Conservation (phyloP, 1,140 invertebrate genomes). For the Notospermus geniculatus region DNA sequence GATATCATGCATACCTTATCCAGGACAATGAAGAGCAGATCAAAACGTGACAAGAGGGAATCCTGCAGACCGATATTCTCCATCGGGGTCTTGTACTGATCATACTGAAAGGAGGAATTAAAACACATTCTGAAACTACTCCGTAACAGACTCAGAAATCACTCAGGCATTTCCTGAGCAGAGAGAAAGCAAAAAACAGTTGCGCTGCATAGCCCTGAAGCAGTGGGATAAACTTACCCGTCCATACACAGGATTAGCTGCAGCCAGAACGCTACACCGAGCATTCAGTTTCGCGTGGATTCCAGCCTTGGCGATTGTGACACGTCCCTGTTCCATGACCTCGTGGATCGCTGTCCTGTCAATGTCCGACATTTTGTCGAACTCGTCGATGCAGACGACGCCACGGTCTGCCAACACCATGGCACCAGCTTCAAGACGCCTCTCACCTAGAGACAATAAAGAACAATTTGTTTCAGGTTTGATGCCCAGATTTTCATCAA, state of each 20-base stretch:
- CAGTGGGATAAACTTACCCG: slow-evolving; percentile 73
- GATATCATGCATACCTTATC: slow-evolving; percentile 66
- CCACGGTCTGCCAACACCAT: slow-evolving; percentile 99
- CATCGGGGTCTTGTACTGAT: slow-evolving; percentile 99
- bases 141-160: too few relatives aligned
- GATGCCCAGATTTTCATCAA: neutral
- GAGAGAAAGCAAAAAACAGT: too few relatives aligned
- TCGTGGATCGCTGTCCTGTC: slow-evolving; percentile 99
- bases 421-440: slow-evolving; percentile 91
- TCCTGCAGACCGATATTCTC: slow-evolving; percentile 98
- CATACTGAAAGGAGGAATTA: slow-evolving; percentile 71
- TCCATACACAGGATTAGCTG: slow-evolving; percentile 99
- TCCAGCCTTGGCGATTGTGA: slow-evolving; percentile 98
- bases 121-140: too few relatives aligned
- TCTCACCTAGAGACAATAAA: slow-evolving; percentile 51
- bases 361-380: slow-evolving; percentile 99
- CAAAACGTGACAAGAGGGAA: slow-evolving; percentile 97
- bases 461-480: neutral
- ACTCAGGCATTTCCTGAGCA: too few relatives aligned
- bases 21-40: slow-evolving; percentile 95
- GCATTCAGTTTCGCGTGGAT: slow-evolving; percentile 98
- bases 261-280: slow-evolving; percentile 94
- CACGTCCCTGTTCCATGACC: slow-evolving; percentile 75
- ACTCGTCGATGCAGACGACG: slow-evolving; percentile 99
- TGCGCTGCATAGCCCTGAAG: too few relatives aligned